Conservation (phyloP, 2,888 invertebrate genomes). For the Liodrosophila aerea region DNA sequence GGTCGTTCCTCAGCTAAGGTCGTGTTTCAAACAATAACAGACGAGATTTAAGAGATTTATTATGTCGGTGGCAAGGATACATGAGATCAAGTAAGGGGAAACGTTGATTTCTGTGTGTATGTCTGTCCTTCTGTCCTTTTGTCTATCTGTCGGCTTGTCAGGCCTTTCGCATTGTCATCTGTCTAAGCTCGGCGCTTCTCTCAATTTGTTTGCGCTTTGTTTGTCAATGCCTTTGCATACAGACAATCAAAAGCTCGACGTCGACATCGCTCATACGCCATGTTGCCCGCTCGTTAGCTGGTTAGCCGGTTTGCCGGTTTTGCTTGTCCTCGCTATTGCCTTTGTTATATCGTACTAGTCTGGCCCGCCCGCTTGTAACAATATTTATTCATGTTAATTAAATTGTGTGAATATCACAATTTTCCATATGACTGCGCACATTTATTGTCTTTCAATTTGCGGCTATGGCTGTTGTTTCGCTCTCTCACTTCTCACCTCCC, state of each 20-base stretch:
- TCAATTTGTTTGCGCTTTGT: conserved; percentile 72
- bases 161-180: conserved; percentile 54
- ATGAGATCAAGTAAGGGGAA: neutral
- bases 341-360: conserved; percentile 27
- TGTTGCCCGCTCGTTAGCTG: conserved; percentile 72
- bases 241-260: conserved; percentile 65
- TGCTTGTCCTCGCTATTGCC: conserved; percentile 20
- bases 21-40: conserved; percentile 76
- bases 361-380: conserved; percentile 72
- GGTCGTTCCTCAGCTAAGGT: conserved; percentile 55
- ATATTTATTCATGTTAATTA: conserved; percentile 82
- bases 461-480: conserved; percentile 46
- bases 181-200: conserved; percentile 40
- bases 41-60: conserved; percentile 76
- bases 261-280: conserved; percentile 67
- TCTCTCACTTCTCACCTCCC: neutral
- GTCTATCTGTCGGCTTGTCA: conserved; percentile 21
- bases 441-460: conserved; percentile 81
- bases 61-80: conserved; percentile 43
- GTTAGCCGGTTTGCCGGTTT: conserved; percentile 40
- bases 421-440: conserved; percentile 80
- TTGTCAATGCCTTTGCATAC: conserved; percentile 56
- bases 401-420: conserved; percentile 82
- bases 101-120: neutral
- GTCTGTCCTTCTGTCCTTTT: conserved; percentile 7